A percentile compares a stretch with the other conserved stretches of the same genome.
phyloP scores from a whole-genome alignment of 2,113 vertebrate species.

The Macaca nemestrina region DNA sequence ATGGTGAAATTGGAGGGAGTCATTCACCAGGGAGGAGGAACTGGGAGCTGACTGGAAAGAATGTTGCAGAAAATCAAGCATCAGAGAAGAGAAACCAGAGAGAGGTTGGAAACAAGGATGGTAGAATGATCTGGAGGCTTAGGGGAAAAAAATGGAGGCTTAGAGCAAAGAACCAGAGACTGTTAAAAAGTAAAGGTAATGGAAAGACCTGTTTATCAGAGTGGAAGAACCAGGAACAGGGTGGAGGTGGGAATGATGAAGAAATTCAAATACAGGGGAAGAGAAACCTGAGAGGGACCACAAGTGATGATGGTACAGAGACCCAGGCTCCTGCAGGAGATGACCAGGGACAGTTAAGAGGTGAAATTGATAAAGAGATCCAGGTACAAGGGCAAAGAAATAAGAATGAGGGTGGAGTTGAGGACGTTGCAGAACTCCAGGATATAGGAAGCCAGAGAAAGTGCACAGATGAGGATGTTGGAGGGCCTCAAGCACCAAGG shows the following conservation, averaged over 20 bases:
- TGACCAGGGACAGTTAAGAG: not conserved
- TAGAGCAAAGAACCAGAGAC: not conserved
- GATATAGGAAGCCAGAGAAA: not conserved
- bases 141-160: no score
- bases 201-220: not conserved
- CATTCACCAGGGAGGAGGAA: not conserved
- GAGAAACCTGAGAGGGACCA: not conserved
- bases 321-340: not conserved
- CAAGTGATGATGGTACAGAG: not conserved
- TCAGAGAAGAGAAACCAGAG: not conserved
- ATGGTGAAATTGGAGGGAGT: not conserved
- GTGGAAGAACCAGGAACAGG: not conserved
- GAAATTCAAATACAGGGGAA: not conserved
- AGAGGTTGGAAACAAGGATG: not conserved
- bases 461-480: not conserved
- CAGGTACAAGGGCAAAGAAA: not conserved
- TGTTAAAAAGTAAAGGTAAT: not conserved
- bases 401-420: not conserved
- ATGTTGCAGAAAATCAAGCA: not conserved
- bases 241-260: not conserved
- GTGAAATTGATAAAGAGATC: not conserved
- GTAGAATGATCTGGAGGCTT: not conserved
- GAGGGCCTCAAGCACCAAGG: not conserved
- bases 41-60: not conserved
- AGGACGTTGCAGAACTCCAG: not conserved